phyloP scores from a whole-genome alignment of 2,797 vertebrate species.

The Acestrorhynchus altus region DNA sequence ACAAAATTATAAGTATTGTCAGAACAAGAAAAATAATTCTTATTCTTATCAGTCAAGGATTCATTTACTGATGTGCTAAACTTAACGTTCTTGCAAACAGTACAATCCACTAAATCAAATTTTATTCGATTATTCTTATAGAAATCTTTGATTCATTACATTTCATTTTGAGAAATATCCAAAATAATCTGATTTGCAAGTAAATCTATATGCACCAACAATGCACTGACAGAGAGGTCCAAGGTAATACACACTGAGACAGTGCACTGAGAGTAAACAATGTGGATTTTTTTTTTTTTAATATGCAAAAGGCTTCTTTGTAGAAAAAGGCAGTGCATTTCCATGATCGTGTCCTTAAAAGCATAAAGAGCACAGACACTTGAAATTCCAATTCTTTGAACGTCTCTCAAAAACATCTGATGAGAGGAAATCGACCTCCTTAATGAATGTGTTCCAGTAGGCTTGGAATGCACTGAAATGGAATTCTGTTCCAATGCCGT shows the following conservation, averaged over 20 bases:
- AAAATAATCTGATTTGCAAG: background rate
- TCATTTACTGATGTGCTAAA: background rate
- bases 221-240: background rate
- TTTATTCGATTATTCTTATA: background rate
- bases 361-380: background rate
- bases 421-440: background rate
- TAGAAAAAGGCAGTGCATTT: background rate
- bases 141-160: too few relatives aligned
- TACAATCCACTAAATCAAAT: background rate
- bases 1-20: background rate
- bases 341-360: background rate
- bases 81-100: background rate
- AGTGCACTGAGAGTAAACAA: background rate
- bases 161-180: background rate
- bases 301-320: background rate
- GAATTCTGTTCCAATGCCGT: too few relatives aligned
- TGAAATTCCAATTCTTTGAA: background rate
- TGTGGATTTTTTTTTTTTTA: background rate
- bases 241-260: background rate
- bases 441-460: background rate
- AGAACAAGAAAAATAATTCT: background rate
- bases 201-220: background rate
- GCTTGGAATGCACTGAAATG: too few relatives aligned
- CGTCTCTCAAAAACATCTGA: background rate
- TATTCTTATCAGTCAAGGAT: background rate